phyloP scores from a whole-genome alignment of 2,797 vertebrate genomes.

The Distichodus sexfasciatus region DNA sequence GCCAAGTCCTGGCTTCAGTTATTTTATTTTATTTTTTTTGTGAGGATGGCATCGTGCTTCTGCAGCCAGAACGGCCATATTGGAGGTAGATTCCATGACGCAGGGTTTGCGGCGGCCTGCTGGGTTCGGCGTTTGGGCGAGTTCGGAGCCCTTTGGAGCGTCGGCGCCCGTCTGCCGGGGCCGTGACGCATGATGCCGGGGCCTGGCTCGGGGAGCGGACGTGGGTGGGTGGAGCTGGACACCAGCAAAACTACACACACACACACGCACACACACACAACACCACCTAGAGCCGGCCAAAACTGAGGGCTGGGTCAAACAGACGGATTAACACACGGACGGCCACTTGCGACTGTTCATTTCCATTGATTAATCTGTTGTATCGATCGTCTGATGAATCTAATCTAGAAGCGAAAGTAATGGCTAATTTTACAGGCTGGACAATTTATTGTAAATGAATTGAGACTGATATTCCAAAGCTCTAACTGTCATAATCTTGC shows the following conservation, averaged over 20 bases:
- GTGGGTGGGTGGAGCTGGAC: not conserved
- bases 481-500: too few relatives aligned
- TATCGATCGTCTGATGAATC: too few relatives aligned
- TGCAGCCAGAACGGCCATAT: slow-evolving; percentile 28
- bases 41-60: not conserved
- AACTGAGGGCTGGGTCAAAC: slow-evolving; percentile 6
- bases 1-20: too few relatives aligned
- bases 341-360: too few relatives aligned
- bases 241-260: not conserved
- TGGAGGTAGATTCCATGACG: slow-evolving; percentile 38
- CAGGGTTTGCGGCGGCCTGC: slow-evolving; percentile 19
- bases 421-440: too few relatives aligned
- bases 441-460: too few relatives aligned
- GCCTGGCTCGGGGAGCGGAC: not conserved
- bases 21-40: too few relatives aligned
- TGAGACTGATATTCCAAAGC: too few relatives aligned
- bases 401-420: too few relatives aligned
- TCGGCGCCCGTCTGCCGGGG: slow-evolving; percentile 15
- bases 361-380: too few relatives aligned
- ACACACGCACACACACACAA: too few relatives aligned
- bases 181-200: slow-evolving; percentile 14
- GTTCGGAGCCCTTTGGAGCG: not conserved
- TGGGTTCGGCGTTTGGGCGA: slow-evolving; percentile 4
- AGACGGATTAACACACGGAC: slow-evolving; percentile 4
- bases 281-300: not conserved